phyloP scores from a whole-genome alignment of 2,888 invertebrate genomes.

The Rhaphigaster nebulosa region DNA sequence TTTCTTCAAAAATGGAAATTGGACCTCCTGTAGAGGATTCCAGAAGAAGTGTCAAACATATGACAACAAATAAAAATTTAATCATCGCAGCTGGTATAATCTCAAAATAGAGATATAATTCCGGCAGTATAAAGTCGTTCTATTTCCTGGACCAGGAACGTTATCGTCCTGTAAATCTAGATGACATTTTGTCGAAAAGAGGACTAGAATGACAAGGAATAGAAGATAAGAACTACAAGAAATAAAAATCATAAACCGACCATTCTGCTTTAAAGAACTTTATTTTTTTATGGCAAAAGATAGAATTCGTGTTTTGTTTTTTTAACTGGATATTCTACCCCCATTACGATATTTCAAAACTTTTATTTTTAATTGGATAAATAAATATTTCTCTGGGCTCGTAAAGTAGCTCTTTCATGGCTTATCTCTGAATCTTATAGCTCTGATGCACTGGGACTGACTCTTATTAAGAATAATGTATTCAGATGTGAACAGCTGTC shows the following conservation, averaged over 20 bases:
- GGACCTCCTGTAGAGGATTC: no score
- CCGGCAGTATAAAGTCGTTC: background rate
- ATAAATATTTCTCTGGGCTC: background rate
- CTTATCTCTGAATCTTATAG: background rate
- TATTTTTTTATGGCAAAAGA: background rate
- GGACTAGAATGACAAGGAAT: background rate
- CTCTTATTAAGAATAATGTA: conserved; percentile 5
- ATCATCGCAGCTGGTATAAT: background rate
- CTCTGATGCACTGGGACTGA: background rate
- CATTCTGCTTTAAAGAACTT: background rate
- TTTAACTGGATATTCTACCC: background rate
- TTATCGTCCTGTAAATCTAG: background rate
- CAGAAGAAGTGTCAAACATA: background rate
- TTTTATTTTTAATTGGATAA: background rate
- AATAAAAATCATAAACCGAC: background rate
- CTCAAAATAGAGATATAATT: background rate
- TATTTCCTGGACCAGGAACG: background rate
- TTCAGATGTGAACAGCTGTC: background rate
- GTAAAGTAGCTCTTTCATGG: background rate
- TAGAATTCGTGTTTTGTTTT: background rate
- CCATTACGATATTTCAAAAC: background rate
- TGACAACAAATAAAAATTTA: background rate
- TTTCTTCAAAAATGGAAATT: no score
- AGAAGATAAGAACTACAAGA: background rate
- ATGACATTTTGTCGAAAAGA: background rate